Evolutionary conservation across 2,113 vertebrate genomes (phyloP).

Genomic region (Platichthys stellatus): DNA sequence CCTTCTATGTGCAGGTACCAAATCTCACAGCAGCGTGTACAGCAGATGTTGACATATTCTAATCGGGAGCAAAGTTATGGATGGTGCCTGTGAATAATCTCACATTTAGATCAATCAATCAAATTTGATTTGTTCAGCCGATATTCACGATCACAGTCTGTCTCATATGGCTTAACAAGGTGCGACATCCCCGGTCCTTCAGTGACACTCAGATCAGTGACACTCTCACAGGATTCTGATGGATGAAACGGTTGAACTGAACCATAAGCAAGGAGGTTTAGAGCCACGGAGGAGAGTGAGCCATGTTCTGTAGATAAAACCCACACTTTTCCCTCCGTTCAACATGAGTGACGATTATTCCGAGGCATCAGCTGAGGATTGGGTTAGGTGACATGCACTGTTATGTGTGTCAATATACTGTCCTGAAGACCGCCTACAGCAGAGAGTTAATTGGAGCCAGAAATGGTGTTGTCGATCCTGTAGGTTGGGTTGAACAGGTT

Average conservation of each 20-base stretch:
- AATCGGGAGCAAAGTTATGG: too few relatives aligned
- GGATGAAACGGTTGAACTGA: neutral
- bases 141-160: too few relatives aligned
- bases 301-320: neutral
- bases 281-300: neutral
- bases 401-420: conserved; percentile 4
- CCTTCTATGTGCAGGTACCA: too few relatives aligned
- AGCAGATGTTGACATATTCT: too few relatives aligned
- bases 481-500: conserved; percentile 22
- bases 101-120: neutral
- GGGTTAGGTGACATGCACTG: conserved; percentile 2
- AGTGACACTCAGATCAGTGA: neutral
- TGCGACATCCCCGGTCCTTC: too few relatives aligned
- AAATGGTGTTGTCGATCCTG: conserved; percentile 26
- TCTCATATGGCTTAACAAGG: too few relatives aligned
- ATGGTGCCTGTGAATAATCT: neutral
- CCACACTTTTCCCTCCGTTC: neutral
- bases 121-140: too few relatives aligned
- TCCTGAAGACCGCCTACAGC: conserved; percentile 4
- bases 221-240: too few relatives aligned
- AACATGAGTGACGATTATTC: conserved; percentile 15
- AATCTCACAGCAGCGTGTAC: too few relatives aligned
- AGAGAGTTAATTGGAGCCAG: conserved; percentile 54
- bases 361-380: conserved; percentile 29
- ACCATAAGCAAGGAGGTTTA: neutral